Evolutionary conservation across 2,888 invertebrate species (phyloP).

Genomic region (Merodon equestris): DNA sequence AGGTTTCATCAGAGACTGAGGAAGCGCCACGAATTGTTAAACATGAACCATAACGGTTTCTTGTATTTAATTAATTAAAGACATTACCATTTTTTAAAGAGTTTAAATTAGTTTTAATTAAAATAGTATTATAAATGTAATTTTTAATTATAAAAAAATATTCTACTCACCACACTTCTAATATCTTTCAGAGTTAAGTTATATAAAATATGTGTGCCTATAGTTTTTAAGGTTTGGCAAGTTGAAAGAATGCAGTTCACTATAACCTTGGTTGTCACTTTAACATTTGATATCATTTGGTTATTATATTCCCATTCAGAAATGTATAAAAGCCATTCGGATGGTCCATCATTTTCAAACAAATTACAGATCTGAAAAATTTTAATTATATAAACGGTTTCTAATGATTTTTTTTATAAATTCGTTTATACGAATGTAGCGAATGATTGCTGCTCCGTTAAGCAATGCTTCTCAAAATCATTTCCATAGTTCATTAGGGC

Average conservation of each 20-base stretch:
- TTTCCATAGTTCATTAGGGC: conserved; percentile 92
- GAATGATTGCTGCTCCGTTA: conserved; percentile 88
- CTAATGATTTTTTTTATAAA: no score
- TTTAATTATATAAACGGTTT: no score
- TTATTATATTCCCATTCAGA: conserved; percentile 92
- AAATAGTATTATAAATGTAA: no score
- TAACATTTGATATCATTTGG: conserved; percentile 90
- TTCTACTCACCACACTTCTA: conserved; percentile 95
- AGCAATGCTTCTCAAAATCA: conserved; percentile 86
- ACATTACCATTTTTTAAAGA: no score
- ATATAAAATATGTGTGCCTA: conserved; percentile 92
- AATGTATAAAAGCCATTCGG: conserved; percentile 96
- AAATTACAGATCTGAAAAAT: conserved; percentile 88
- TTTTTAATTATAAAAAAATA: no score
- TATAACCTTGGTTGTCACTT: conserved; percentile 93
- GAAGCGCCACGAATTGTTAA: no score
- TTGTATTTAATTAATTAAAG: no score
- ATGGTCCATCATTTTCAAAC: conserved; percentile 92
- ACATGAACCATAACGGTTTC: no score
- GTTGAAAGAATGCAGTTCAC: conserved; percentile 91
- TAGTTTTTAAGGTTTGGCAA: conserved; percentile 85
- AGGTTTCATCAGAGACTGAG: no score
- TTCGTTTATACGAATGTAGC: conserved; percentile 90
- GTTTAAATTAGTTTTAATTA: no score
- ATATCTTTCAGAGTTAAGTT: conserved; percentile 97